Percentiles rank a stretch among this genome's conserved stretches.
These are phyloP conservation scores for Pipistrellus pipistrellus DNA, from an alignment of 2,797 vertebrate genomes.

Conservation along the genomic window DNA sequence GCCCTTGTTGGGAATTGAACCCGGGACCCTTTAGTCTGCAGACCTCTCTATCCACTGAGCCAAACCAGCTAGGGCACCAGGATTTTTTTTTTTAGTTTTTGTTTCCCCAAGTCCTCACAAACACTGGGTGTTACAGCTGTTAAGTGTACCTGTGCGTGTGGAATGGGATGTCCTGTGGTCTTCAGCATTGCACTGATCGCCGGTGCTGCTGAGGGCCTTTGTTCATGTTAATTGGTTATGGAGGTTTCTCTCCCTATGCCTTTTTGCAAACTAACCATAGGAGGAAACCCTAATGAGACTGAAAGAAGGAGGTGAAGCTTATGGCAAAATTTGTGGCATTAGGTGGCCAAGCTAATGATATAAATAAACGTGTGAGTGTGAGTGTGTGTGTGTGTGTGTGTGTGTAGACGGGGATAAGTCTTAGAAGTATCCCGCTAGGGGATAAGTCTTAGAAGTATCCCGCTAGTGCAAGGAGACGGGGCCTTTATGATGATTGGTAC, in stretches of 20 bases:
- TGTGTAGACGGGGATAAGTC: background rate
- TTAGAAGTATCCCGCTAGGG: background rate
- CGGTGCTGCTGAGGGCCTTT: background rate
- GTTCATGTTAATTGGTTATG: constrained; percentile 30
- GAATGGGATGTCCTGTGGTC: background rate
- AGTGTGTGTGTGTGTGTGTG: background rate
- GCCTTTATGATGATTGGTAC: background rate
- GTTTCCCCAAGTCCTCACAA: background rate
- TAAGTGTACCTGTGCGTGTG: background rate
- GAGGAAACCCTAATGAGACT: background rate
- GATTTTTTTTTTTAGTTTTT: background rate
- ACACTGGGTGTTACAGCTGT: background rate
- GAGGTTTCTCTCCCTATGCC: background rate
- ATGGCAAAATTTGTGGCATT: background rate
- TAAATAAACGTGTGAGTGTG: background rate
- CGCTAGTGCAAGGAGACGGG: background rate
- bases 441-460: background rate
- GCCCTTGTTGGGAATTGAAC: too few species aligned
- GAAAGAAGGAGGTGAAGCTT: background rate
- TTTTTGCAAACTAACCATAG: background rate
- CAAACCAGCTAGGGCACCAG: too few species aligned
- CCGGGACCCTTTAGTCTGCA: too few species aligned
- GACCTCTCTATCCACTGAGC: too few species aligned
- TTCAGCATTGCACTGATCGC: background rate
- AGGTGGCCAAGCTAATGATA: background rate